These are phyloP conservation scores for Melanogrammus aeglefinus DNA, from an alignment of 2,797 vertebrate species.

Conservation along the genomic window DNA sequence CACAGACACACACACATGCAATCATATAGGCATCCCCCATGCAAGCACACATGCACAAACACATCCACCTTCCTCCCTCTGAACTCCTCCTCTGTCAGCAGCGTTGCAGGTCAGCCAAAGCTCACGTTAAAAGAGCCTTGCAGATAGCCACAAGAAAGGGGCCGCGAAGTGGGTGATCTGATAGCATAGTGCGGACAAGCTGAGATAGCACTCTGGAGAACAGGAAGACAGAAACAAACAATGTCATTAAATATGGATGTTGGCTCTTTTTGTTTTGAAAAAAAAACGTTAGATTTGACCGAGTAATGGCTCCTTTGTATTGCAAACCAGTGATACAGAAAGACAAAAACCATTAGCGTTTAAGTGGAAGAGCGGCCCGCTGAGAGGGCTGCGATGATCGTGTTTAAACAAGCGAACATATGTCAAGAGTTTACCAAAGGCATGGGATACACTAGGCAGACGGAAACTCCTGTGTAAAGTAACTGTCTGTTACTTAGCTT, in stretches of 20 bases:
- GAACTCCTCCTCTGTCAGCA: background rate
- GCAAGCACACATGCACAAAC: background rate
- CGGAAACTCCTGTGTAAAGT: background rate
- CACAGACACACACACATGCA: background rate
- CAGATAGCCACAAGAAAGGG: slow-evolving; percentile 43
- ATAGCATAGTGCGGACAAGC: slow-evolving; percentile 33
- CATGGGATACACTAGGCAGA: background rate
- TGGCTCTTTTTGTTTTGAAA: slow-evolving; percentile 59
- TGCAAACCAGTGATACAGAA: slow-evolving; percentile 56
- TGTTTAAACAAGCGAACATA: slow-evolving; percentile 21
- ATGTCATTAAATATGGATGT: slow-evolving; percentile 78
- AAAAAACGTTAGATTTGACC: slow-evolving; percentile 71
- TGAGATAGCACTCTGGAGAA: slow-evolving; percentile 58
- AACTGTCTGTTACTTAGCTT: background rate
- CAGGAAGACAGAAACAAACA: slow-evolving; percentile 65
- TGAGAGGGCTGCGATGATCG: slow-evolving; percentile 59
- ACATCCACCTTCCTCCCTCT: background rate
- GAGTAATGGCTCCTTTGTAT: slow-evolving; percentile 71
- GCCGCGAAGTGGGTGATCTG: slow-evolving; percentile 36
- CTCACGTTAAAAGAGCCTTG: slow-evolving; percentile 30
- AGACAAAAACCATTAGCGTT: slow-evolving; percentile 52
- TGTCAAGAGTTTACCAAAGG: slow-evolving; percentile 15
- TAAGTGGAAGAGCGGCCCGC: slow-evolving; percentile 40
- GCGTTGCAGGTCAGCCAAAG: slow-evolving; percentile 50
- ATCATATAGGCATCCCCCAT: background rate